phyloP scores from a whole-genome alignment of 2,888 invertebrate species.

The Nasonovia ribisnigri region DNA sequence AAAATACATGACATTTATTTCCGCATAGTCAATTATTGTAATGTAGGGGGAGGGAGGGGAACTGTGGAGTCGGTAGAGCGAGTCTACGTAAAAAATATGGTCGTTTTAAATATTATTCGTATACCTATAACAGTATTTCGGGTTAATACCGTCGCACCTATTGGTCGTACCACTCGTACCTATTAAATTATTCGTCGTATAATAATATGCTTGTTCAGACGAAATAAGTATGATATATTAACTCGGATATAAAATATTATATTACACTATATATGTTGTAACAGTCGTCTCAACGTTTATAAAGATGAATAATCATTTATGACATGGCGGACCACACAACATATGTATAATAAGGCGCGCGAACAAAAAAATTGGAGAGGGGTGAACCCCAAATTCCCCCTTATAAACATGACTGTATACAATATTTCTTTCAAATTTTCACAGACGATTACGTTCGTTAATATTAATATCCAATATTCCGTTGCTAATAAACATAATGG shows the following conservation, averaged over 20 bases:
- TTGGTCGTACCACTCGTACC: background rate
- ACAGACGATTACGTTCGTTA: background rate
- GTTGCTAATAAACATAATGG: background rate
- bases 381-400: too few species aligned
- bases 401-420: too few species aligned
- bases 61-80: background rate
- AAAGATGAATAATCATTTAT: too few species aligned
- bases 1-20: background rate
- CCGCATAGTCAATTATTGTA: background rate
- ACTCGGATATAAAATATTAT: background rate
- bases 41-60: background rate
- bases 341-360: too few species aligned
- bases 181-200: background rate
- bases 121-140: background rate
- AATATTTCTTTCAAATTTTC: background rate
- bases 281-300: too few species aligned
- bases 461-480: background rate
- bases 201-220: background rate
- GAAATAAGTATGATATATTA: background rate
- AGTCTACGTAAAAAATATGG: background rate
- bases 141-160: background rate
- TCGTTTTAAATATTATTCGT: background rate
- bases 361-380: too few species aligned
- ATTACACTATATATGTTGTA: background rate
- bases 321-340: too few species aligned